Base-by-base conservation (phyloP, 2,888 invertebrate species). In the Scotopteryx bipunctaria region DNA sequence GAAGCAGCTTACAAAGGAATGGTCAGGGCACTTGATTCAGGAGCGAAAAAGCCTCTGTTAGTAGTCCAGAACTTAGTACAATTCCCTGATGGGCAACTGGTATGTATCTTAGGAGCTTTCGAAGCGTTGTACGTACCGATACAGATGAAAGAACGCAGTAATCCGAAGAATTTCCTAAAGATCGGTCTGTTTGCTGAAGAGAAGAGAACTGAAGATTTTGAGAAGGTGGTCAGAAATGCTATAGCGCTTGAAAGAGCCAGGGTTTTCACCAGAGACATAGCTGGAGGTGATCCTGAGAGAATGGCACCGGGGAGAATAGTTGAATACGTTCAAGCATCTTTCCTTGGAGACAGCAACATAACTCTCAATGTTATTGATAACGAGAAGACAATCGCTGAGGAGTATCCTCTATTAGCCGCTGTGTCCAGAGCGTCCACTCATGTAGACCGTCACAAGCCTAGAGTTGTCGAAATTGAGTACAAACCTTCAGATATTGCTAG, bases 71-170 rank as follows among this genome's bases (percentile, higher is more conserved):
- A 93, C 36, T 92, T 92, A 32, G 83, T 91, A 0, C 89, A 91
- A 8, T 98, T 95, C 75, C 92, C 93, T 3, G 93, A 97, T 67
- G 94, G 94, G 15, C 94, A 95, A 44, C 76, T 97, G 31, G 96
- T 97, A 0, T 92, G 95, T 1, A 89, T 98, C 1, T 91, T 99
- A 0, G 98, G 98, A 1, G 97, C 95, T 0, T 84, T 99, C 11
- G 95, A 98, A 81, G 95, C 95, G 8, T 89, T 98, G 11, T 98
- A 99, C 91, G 94, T 96, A 71, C 96, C 96, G 1, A 66, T 97
- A 19, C 95, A 96, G 77, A 84, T 94, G 6, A 90, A 96, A 49
- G 96, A 97, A 79, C 88, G 91, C 0, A 90, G 91, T 0, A 92
- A 91, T 54, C 76, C 85, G 0, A 87, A 83, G 55, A 94, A 94